A percentile compares a stretch with the other conserved stretches of the same genome.
Evolutionary conservation across 2,797 vertebrate species (phyloP).

Genomic region (Australoheros facetus): DNA sequence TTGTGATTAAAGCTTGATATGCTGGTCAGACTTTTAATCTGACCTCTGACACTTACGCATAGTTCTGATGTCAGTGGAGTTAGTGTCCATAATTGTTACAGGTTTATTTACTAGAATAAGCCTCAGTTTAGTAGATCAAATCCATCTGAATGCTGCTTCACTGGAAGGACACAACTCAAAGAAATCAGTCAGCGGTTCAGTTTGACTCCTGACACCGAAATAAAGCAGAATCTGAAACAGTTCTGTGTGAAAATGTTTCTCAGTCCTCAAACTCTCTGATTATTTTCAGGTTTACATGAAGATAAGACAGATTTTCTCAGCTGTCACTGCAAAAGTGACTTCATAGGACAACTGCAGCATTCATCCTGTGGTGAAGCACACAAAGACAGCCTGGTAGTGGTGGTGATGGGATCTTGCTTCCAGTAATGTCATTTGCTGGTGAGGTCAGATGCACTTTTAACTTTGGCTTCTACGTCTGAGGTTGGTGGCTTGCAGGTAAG

Average conservation of each 20-base stretch:
- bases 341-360: neutral
- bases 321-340: neutral
- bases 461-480: neutral
- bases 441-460: neutral
- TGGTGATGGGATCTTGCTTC: neutral
- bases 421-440: neutral
- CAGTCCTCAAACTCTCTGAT: neutral
- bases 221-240: neutral
- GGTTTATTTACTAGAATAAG: neutral
- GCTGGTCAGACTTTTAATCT: neutral
- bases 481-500: neutral
- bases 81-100: neutral
- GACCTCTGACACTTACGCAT: neutral
- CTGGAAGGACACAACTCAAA: neutral
- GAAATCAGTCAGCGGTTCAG: neutral
- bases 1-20: neutral
- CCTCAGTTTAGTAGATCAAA: neutral
- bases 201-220: neutral
- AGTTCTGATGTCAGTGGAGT: neutral
- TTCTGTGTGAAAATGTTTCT: neutral
- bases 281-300: neutral
- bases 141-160: neutral
- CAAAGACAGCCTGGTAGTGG: neutral
- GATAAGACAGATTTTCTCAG: neutral
- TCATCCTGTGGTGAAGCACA: neutral